Evolutionary conservation across 2,113 vertebrate genomes (phyloP), one percentile per base, ranked within the genome.

Genomic region (Nannospalax galili): DNA sequence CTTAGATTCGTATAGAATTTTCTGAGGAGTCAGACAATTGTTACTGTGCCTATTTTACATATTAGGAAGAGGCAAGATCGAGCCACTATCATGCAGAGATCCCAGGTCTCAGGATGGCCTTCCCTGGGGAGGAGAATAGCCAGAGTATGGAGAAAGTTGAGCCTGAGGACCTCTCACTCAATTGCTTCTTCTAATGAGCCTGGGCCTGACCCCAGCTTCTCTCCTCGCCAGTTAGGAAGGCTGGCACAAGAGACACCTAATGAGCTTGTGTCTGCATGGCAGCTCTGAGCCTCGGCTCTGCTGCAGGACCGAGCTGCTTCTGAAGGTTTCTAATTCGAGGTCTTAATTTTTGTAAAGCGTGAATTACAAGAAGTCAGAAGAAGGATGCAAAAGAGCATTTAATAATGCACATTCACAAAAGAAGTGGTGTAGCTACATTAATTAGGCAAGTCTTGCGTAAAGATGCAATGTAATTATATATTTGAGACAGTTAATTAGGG

Each of bases 361-460:
- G 99, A 99, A 99, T 99, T 99, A 98, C 98, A 99, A 99, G 99
- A 99, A 99, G 98, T 98, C 98, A 98, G 98, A 99, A 99, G 99
- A 99, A 99, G 98, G 99, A 98, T 98, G 98, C 98, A 98, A 99
- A n/a, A 99, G 99, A 99, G 98, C 98, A 98, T 99, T 99, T 99
- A 98, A 99, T 99, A 99, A 99, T 98, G 98, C 98, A 98, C 98
- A 98, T 98, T 98, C 98, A 99, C 99, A 99, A 99, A 98, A 99
- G 99, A 98, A 98, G 98, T 98, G 98, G 98, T 98, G 99, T 99
- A 99, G 99, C 98, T 99, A 98, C 99, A 98, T 99, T 99, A 99
- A 99, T 99, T 99, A 99, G 99, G 99, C 98, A 99, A 99, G 98
- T 99, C 99, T 99, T 99, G 98, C 99, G 98, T 99, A 99, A 99